Percentiles rank a stretch among this genome's conserved stretches.
Evolutionary conservation across 1,140 invertebrate species (phyloP).

Genomic region (Druon quercuslanigerum): DNA sequence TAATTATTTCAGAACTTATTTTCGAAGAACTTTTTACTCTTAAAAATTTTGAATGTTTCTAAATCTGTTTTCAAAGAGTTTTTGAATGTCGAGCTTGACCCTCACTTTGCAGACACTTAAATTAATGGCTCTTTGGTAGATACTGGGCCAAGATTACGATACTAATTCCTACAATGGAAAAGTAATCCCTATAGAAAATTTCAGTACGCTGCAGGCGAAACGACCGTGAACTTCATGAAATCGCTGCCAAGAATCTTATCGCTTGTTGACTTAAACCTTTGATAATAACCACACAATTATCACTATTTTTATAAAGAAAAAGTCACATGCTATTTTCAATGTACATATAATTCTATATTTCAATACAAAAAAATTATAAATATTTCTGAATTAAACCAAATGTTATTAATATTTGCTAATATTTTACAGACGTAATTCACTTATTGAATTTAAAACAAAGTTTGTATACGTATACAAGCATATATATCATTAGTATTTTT

Average conservation of each 20-base stretch:
- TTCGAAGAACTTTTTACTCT: too few relatives aligned
- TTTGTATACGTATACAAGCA: too few relatives aligned
- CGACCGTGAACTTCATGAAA: conserved; percentile 28
- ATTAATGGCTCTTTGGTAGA: not conserved
- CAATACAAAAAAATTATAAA: too few relatives aligned
- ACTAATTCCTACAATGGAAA: conserved; percentile 3
- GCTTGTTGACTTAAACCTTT: conserved; percentile 13
- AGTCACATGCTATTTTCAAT: too few relatives aligned
- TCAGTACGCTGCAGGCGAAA: not conserved
- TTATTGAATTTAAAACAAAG: too few relatives aligned
- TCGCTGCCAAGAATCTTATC: conserved; percentile 14
- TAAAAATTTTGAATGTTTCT: not conserved
- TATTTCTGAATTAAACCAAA: too few relatives aligned
- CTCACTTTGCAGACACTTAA: not conserved
- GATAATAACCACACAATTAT: conserved; percentile 3
- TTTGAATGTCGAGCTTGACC: not conserved
- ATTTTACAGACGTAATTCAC: too few relatives aligned
- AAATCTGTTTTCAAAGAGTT: not conserved
- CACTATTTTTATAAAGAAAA: not conserved
- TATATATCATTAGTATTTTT: too few relatives aligned
- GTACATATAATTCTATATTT: too few relatives aligned
- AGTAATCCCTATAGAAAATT: conserved; percentile 2
- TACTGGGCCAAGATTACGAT: not conserved
- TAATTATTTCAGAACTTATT: too few relatives aligned
- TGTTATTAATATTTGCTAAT: too few relatives aligned